Evolutionary conservation across 2,888 invertebrate genomes (phyloP).

Genomic region (Mythimna pallens): DNA sequence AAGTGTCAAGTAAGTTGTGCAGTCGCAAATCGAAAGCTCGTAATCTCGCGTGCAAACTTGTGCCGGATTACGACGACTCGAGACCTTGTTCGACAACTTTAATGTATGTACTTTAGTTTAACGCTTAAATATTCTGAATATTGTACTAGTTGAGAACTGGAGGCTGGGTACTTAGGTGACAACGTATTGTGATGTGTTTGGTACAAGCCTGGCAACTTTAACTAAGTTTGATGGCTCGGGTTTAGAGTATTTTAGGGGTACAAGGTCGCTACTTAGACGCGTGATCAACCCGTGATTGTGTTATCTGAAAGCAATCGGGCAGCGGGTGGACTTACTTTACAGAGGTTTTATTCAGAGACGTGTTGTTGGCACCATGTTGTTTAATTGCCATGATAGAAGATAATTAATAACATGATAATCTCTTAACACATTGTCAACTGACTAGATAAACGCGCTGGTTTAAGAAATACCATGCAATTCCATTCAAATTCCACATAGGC

Average conservation of each 20-base stretch:
- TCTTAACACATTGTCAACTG: not conserved
- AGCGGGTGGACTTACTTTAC: not conserved
- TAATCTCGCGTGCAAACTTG: constrained; percentile 60
- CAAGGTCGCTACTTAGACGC: not conserved
- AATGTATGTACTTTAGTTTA: constrained; percentile 52
- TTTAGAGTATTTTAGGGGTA: constrained; percentile 10
- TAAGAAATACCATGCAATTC: not conserved
- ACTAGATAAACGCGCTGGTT: not conserved
- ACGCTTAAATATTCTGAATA: constrained; percentile 61
- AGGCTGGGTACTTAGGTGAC: constrained; percentile 39
- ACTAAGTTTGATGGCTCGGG: constrained; percentile 34
- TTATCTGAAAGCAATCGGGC: not conserved
- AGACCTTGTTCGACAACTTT: constrained; percentile 56
- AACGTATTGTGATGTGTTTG: constrained; percentile 47
- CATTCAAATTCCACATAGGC: too few species aligned
- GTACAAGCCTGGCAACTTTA: constrained; percentile 30
- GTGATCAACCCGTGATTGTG: constrained; percentile 5
- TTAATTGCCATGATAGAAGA: too few species aligned
- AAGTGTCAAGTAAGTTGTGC: constrained; percentile 41
- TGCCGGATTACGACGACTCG: constrained; percentile 57
- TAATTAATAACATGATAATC: too few species aligned
- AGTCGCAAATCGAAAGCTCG: constrained; percentile 54
- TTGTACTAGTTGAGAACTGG: constrained; percentile 50
- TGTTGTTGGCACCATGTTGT: too few species aligned
- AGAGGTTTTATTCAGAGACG: not conserved